A percentile compares a stretch with the other conserved stretches of the same genome.
These are phyloP conservation scores for Mayetiola destructor DNA, from an alignment of 2,888 invertebrate genomes.

Conservation along the genomic window DNA sequence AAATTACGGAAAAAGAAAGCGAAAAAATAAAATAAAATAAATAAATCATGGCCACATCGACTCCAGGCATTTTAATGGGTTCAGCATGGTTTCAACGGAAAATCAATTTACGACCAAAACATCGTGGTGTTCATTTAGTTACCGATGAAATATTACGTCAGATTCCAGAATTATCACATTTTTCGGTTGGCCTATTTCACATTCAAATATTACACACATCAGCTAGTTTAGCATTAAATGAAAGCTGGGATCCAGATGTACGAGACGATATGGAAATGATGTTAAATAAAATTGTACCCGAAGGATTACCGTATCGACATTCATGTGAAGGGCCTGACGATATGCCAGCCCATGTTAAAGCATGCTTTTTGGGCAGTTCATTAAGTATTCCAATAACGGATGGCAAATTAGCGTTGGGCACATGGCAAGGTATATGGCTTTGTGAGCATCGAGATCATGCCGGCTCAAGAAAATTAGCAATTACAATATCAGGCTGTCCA, in stretches of 20 bases:
- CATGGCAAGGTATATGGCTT: conserved; percentile 97
- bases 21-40: conserved; percentile 13
- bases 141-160: conserved; percentile 91
- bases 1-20: too few species aligned
- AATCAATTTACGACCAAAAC: conserved; percentile 89
- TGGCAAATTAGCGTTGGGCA: conserved; percentile 86
- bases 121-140: conserved; percentile 91
- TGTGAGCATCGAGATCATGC: conserved; percentile 96
- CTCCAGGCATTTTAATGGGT: conserved; percentile 82
- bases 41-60: conserved; percentile 37
- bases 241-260: conserved; percentile 97
- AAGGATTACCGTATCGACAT: conserved; percentile 89
- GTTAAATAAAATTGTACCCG: conserved; percentile 96
- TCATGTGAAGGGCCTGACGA: conserved; percentile 97
- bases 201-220: conserved; percentile 97
- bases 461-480: conserved; percentile 77
- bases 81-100: conserved; percentile 98
- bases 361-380: conserved; percentile 89
- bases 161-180: conserved; percentile 86
- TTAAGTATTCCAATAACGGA: conserved; percentile 92
- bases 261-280: conserved; percentile 99
- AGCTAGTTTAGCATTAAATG: conserved; percentile 91
- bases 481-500: conserved; percentile 81
- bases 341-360: conserved; percentile 97
- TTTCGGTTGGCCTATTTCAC: conserved; percentile 90